phyloP scores from a whole-genome alignment of 2,888 invertebrate species.

The Oeneis ivallda region DNA sequence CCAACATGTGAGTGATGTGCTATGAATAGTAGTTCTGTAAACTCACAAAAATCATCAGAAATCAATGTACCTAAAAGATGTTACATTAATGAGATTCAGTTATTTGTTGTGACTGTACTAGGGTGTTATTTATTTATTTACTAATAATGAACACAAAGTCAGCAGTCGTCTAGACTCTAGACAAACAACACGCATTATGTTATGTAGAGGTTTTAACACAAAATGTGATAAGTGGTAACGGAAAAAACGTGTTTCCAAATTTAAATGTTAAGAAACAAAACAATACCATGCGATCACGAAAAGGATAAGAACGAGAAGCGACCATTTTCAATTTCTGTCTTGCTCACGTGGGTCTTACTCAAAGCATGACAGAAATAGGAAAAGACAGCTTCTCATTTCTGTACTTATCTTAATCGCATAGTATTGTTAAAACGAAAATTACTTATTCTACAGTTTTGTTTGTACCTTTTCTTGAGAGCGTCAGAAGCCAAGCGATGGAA shows the following conservation, averaged over 20 bases:
- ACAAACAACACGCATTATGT: conserved; percentile 30
- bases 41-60: conserved; percentile 34
- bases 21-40: conserved; percentile 36
- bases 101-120: conserved; percentile 6
- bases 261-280: neutral
- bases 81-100: conserved; percentile 23
- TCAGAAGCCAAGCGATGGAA: neutral
- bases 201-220: conserved; percentile 11
- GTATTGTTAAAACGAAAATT: too few relatives aligned
- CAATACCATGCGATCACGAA: neutral
- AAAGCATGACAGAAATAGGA: too few relatives aligned
- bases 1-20: conserved; percentile 33
- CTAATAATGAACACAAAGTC: conserved; percentile 31
- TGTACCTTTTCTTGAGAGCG: neutral
- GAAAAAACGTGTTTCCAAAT: conserved; percentile 32
- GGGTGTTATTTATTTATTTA: conserved; percentile 24
- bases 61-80: conserved; percentile 16
- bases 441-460: too few relatives aligned
- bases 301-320: too few relatives aligned
- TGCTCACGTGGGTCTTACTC: too few relatives aligned
- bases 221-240: conserved; percentile 5
- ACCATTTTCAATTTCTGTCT: too few relatives aligned
- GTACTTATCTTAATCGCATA: too few relatives aligned
- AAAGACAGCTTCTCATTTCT: too few relatives aligned
- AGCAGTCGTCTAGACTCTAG: conserved; percentile 30